phyloP scores from a whole-genome alignment of 23 tunicate genomes.

The Ascidia mentula region DNA sequence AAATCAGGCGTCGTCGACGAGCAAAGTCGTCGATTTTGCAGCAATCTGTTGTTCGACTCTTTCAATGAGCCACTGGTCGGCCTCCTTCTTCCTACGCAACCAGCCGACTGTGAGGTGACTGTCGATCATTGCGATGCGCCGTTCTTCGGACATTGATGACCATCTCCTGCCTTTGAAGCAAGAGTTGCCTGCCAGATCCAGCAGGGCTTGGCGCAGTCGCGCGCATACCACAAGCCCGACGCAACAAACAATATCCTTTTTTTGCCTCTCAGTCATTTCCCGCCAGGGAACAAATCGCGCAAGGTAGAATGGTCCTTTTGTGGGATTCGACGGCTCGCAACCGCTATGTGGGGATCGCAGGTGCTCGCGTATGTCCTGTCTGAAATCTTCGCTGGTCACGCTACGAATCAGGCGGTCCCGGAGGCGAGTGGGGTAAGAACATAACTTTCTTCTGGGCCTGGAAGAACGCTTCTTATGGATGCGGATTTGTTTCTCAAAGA shows the following conservation, averaged over 20 bases:
- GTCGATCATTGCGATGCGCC: slow-evolving; percentile 13
- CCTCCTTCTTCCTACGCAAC: slow-evolving; percentile 7
- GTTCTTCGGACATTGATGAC: slow-evolving; percentile 25
- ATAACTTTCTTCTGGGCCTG: slow-evolving; percentile 7
- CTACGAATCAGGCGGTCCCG: slow-evolving; percentile 17
- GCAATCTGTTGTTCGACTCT: background rate
- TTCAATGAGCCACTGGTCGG: background rate
- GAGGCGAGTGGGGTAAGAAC: slow-evolving; percentile 15
- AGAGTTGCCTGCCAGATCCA: slow-evolving; percentile 40
- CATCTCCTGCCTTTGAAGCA: slow-evolving; percentile 32
- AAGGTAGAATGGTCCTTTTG: background rate
- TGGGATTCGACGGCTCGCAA: background rate
- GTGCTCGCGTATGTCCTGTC: background rate
- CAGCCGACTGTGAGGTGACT: slow-evolving; percentile 16
- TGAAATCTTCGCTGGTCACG: slow-evolving; percentile 5
- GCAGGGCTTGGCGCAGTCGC: slow-evolving; percentile 24
- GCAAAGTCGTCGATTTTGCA: slow-evolving; percentile 15
- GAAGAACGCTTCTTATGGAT: slow-evolving; percentile 11
- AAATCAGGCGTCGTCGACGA: background rate
- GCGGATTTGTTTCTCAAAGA: slow-evolving; percentile 13
- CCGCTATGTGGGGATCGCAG: slow-evolving; percentile 7
- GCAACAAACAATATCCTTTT: slow-evolving; percentile 26
- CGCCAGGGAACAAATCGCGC: slow-evolving; percentile 25
- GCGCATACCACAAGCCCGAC: slow-evolving; percentile 16
- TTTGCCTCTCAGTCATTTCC: slow-evolving; percentile 25